Evolutionary conservation across 2,797 vertebrate species (phyloP).

Genomic region (Varecia variegata): DNA sequence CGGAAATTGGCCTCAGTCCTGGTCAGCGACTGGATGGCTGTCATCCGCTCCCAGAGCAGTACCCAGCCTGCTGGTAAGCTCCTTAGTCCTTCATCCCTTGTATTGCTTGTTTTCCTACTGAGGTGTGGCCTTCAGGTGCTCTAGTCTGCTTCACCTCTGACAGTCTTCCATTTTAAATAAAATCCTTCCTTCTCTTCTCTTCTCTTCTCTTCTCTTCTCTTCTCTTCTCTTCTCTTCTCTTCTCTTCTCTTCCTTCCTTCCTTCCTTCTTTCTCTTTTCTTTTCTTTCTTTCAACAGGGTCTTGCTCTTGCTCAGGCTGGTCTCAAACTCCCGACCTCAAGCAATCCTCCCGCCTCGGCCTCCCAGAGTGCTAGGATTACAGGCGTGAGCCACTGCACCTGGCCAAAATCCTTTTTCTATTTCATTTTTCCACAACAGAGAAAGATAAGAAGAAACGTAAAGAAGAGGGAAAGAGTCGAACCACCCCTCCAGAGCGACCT

Average conservation of each 20-base stretch:
- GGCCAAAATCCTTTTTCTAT: not conserved
- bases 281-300: no score
- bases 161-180: not conserved
- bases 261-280: no score
- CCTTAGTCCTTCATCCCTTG: not conserved
- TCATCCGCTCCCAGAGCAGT: slow-evolving; percentile 94
- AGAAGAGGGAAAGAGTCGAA: slow-evolving; percentile 88
- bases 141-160: not conserved
- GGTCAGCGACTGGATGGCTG: slow-evolving; percentile 97
- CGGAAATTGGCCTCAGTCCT: slow-evolving; percentile 92
- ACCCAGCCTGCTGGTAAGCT: slow-evolving; percentile 83
- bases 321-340: no score
- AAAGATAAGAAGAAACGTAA: slow-evolving; percentile 94
- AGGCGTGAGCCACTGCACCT: no score
- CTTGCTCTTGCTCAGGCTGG: no score
- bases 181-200: not conserved
- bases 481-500: slow-evolving; percentile 75
- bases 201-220: no score
- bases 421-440: slow-evolving; percentile 65
- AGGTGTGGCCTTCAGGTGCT: not conserved
- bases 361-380: no score
- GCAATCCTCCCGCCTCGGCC: no score
- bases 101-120: not conserved
- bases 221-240: no score
- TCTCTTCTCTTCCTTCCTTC: no score